Conservation (phyloP, 2,113 vertebrate species). For the Heloderma charlesbogerti region DNA sequence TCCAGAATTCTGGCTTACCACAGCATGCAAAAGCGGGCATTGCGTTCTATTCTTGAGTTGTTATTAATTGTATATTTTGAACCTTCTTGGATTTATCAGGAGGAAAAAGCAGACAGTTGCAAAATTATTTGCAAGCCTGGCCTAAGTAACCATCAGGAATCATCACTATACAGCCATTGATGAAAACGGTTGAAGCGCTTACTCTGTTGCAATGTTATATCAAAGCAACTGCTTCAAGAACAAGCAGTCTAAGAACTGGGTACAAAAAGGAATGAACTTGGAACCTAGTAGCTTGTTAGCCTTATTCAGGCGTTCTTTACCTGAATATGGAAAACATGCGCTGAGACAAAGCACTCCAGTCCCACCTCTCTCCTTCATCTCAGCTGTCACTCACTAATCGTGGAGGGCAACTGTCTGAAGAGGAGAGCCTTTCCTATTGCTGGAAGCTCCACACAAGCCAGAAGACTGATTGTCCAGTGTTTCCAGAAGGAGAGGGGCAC, state of each 20-base stretch:
- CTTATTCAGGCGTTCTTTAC: too few species aligned
- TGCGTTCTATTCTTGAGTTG: not conserved
- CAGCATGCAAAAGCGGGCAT: not conserved
- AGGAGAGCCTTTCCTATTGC: too few species aligned
- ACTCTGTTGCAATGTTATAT: not conserved
- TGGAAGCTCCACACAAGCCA: too few species aligned
- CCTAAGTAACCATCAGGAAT: not conserved
- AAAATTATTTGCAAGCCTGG: not conserved
- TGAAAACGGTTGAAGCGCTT: not conserved
- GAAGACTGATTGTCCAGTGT: too few species aligned
- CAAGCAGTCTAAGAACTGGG: not conserved
- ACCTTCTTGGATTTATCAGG: not conserved
- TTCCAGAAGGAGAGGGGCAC: too few species aligned
- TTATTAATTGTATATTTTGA: not conserved
- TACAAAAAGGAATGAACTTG: not conserved
- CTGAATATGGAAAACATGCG: too few species aligned
- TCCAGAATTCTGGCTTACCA: not conserved
- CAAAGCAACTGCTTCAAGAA: not conserved
- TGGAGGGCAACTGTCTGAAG: too few species aligned
- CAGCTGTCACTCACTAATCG: too few species aligned
- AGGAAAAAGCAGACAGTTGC: not conserved
- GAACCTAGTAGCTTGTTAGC: not conserved
- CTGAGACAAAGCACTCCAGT: too few species aligned
- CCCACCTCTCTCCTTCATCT: too few species aligned
- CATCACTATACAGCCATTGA: not conserved